These are phyloP conservation scores for Pogonomyrmex californicus DNA, from an alignment of 1,140 invertebrate species.

Conservation along the genomic window DNA sequence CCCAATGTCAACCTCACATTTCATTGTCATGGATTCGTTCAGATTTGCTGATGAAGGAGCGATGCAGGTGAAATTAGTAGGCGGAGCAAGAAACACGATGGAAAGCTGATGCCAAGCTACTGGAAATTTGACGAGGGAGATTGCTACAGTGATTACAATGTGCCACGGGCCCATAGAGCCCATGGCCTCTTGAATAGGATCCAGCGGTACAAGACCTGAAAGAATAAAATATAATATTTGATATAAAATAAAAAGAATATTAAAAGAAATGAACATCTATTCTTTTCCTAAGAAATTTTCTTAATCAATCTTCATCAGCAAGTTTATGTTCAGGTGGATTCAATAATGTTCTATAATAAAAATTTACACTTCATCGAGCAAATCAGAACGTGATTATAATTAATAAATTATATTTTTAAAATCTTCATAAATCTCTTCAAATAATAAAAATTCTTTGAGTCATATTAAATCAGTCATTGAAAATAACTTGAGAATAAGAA, in stretches of 20 bases:
- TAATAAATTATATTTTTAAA: not conserved
- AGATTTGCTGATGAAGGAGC: conserved; percentile 71
- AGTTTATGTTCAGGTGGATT: not conserved
- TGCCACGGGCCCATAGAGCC: conserved; percentile 89
- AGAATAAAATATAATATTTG: not conserved
- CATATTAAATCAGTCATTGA: not conserved
- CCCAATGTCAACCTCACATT: conserved; percentile 77
- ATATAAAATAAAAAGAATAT: conserved; percentile 17
- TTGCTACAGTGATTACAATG: conserved; percentile 88
- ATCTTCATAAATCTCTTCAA: not conserved
- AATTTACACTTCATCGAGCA: not conserved
- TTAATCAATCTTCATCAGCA: not conserved
- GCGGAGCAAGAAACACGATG: conserved; percentile 90
- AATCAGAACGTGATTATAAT: not conserved
- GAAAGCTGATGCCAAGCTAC: conserved; percentile 90
- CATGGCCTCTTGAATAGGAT: conserved; percentile 85
- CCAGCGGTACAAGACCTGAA: conserved; percentile 77
- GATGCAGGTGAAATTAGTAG: conserved; percentile 88
- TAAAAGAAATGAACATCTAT: not conserved
- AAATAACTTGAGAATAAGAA: not conserved
- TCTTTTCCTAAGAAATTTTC: not conserved
- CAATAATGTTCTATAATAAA: not conserved
- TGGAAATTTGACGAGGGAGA: conserved; percentile 90
- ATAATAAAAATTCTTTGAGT: not conserved
- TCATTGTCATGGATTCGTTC: conserved; percentile 72